A percentile compares a stretch with the other conserved stretches of the same genome.
Conservation (phyloP, 2,888 invertebrate genomes). For the Leptinotarsa haldemani region DNA sequence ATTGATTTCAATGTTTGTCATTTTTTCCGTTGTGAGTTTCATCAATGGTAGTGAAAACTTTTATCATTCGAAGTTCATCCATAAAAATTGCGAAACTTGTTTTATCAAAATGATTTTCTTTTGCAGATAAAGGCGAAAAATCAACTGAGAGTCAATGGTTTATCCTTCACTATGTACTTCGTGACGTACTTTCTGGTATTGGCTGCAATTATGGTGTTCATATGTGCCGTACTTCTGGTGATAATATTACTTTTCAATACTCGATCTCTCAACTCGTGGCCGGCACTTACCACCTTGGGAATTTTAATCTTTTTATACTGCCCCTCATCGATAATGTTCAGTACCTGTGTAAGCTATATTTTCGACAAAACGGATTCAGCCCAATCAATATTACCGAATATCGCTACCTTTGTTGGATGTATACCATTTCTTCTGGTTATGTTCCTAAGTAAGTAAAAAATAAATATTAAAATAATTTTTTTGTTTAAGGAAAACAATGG, state of each 20-base stretch:
- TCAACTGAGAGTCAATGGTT: conserved; percentile 83
- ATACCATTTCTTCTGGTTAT: conserved; percentile 81
- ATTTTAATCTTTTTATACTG: conserved; percentile 77
- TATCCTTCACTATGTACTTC: conserved; percentile 81
- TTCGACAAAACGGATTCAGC: conserved; percentile 88
- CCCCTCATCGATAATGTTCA: conserved; percentile 80
- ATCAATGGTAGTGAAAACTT: too few relatives aligned
- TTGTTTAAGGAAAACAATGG: too few relatives aligned
- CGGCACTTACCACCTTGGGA: conserved; percentile 77
- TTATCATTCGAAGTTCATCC: too few relatives aligned
- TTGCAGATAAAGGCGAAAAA: conserved; percentile 83
- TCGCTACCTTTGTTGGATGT: conserved; percentile 79
- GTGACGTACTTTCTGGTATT: conserved; percentile 80
- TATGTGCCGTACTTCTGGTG: conserved; percentile 73
- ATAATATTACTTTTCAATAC: conserved; percentile 78
- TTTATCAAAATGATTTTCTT: neutral
- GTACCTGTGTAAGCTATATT: conserved; percentile 81
- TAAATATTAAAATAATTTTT: neutral
- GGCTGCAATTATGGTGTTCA: conserved; percentile 75
- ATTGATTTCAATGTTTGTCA: too few relatives aligned
- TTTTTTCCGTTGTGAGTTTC: too few relatives aligned
- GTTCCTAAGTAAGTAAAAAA: conserved; percentile 71
- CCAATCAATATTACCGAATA: conserved; percentile 82
- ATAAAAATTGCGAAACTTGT: too few relatives aligned
- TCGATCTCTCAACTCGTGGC: conserved; percentile 76